Evolutionary conservation across 2,113 vertebrate species (phyloP), one percentile per base, ranked within the genome.

Genomic region (Trematocara unimaculatum): DNA sequence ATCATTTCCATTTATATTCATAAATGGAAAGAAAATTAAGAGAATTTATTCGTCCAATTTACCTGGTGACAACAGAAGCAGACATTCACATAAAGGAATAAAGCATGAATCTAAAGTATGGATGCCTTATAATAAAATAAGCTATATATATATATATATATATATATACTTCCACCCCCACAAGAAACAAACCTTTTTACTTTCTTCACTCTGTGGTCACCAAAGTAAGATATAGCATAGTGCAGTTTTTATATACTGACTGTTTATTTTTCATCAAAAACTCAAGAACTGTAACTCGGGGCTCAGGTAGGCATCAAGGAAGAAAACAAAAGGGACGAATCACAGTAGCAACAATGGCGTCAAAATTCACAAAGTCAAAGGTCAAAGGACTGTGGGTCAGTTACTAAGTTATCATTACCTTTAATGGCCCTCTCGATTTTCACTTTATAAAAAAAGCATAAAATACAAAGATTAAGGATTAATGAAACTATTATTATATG

Each of bases 401-500:
- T 38, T 3, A 6, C 78, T 91, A 92, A 84, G 11, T 33, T 2
- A 3, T 49, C 82, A 93, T 97, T 97, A 97, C 97, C 97, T 97
- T 97, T 97, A 90, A 97, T 87, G 95, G 96, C 94, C 96, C 96
- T 97, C 94, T 97, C 95, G 96, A 96, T 96, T 97, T 97, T 97
- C 96, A 97, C 97, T 98, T 97, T 87, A 88, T 20, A 42, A 42
- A 42, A 35, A 82, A 86, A 84, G 54, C 70, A 88, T 83, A 80
- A 91, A 83, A 90, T 84, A 90, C 47, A 42, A 88, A 82, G 10
- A 85, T 70, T 79, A 33, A n/a, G 9, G 49, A 86, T 31, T 58
- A 56, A 13, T n/a, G 42, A 33, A 31, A 47, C 35, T 7, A n/a
- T 26, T 58, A 67, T 58, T 85, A 56, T 13, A 84, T 3, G 2